These are phyloP conservation scores for Gasterosteus aculeatus DNA, from an alignment of 2,113 vertebrate species.

Conservation along the genomic window DNA sequence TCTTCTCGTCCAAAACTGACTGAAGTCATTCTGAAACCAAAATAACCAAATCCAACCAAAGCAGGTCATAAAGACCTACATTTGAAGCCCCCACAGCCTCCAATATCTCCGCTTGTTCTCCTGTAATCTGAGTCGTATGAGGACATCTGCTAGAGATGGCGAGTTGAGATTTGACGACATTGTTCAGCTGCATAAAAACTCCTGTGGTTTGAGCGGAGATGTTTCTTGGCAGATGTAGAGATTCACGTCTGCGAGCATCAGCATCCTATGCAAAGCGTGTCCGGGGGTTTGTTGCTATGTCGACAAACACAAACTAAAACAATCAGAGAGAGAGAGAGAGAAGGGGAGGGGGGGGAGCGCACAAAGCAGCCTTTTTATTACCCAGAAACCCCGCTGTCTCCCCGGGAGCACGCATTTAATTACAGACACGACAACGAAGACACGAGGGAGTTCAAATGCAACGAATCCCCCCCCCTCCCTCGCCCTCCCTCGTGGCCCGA, in stretches of 20 bases:
- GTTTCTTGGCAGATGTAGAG: conserved; percentile 40
- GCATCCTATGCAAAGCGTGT: conserved; percentile 44
- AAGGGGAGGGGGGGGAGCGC: conserved; percentile 2
- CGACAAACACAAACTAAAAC: conserved; percentile 54
- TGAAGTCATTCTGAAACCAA: neutral
- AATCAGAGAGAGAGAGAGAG: neutral
- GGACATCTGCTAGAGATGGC: conserved; percentile 30
- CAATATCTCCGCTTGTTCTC: conserved; percentile 12
- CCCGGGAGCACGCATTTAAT: conserved; percentile 71
- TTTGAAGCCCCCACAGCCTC: neutral
- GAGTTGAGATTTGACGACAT: conserved; percentile 16
- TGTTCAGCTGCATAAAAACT: conserved; percentile 21
- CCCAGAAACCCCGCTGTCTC: conserved; percentile 58
- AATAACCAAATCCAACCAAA: neutral
- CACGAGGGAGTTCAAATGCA: conserved; percentile 64
- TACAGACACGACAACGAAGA: conserved; percentile 68
- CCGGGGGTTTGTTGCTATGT: conserved; percentile 51
- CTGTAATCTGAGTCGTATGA: conserved; percentile 14
- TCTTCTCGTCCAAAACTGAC: neutral
- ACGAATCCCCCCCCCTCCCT: conserved; percentile 26
- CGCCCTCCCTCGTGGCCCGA: conserved; percentile 5
- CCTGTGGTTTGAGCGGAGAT: conserved; percentile 16
- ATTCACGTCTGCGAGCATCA: conserved; percentile 37
- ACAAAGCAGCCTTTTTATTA: conserved; percentile 64
- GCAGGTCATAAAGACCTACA: neutral